Base-by-base conservation (phyloP, 2,888 invertebrate species). In the Arge pagana region DNA sequence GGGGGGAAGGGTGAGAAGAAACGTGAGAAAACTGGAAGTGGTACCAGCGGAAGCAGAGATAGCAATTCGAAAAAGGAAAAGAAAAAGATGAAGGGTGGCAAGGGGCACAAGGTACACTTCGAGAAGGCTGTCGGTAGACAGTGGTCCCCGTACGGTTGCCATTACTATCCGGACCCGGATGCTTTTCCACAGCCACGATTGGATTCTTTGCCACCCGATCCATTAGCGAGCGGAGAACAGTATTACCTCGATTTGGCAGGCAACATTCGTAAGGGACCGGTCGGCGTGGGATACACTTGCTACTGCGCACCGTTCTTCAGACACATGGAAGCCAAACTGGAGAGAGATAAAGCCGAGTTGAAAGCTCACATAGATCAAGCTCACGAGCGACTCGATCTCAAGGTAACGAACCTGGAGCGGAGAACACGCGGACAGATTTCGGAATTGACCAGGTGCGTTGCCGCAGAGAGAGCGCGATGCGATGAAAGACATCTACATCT, bases 221-320 rank as follows among this genome's bases (percentile, higher is more conserved):
- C 93, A 0, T 78, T 94, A 15, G 84, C 83, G 64, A 86, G 88
- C 66, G 96, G 96, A 54, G 93, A 95, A 77, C 95, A 96, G 76
- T 96, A 96, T 77, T 97, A 89, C 76, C 81, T 96, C 61, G 96
- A 96, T 76, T 82, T 97, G 60, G 95, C 94, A 10, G 96, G 96
- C 2, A 95, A 96, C 71, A 92, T 96, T 56, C 87, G 93, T 64
- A 96, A 96, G 79, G 96, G 96, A 1, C 96, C 96, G 0, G 88
- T 95, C n/a, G 95, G 96, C 0, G 89, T 93, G 2, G 93, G 94
- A 0, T 92, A 93, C 73, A 90, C 91, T 0, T 95, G 94, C 76
- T 93, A 93, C 71, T 96, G 96, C 72, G 93, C 91, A 0, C 96
- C 96, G 0, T 88, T 94, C 75, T 89, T 96, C 70, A 85, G 90